phyloP scores from a whole-genome alignment of 2,797 vertebrate species.

The Aulostomus chinensis region DNA sequence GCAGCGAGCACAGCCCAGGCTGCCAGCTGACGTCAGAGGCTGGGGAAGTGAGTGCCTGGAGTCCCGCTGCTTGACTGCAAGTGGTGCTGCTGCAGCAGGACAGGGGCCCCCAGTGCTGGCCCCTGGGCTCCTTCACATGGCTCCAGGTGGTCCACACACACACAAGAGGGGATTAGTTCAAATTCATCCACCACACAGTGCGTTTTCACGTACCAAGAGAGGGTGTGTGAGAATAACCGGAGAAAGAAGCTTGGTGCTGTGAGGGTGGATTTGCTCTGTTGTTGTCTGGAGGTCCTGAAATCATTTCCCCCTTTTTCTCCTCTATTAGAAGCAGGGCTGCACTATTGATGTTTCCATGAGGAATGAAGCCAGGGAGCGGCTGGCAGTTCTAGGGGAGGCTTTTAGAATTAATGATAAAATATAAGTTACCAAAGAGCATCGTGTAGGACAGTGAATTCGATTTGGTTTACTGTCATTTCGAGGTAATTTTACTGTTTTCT shows the following conservation, averaged over 20 bases:
- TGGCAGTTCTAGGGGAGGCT: no score
- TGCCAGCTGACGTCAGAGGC: conserved; percentile 89
- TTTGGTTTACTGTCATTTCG: no score
- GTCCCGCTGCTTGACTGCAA: conserved; percentile 72
- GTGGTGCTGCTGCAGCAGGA: conserved; percentile 66
- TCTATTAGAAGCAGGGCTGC: no score
- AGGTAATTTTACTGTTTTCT: no score
- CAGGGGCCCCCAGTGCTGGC: conserved; percentile 19
- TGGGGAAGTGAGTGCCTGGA: conserved; percentile 80
- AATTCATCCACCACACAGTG: conserved; percentile 8
- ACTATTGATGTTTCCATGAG: no score
- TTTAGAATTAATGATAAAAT: no score
- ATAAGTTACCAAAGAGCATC: no score
- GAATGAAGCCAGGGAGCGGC: no score
- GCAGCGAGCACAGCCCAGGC: conserved; percentile 85
- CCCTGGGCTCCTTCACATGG: conserved; percentile 20
- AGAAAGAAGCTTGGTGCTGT: neutral
- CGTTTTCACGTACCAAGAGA: conserved; percentile 12
- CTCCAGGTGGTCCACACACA: conserved; percentile 10
- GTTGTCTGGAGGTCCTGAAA: no score
- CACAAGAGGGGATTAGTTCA: conserved; percentile 13
- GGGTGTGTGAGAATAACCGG: neutral
- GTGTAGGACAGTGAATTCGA: no score
- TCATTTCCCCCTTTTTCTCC: no score
- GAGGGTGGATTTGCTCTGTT: no score